Evolutionary conservation across 2,888 invertebrate genomes (phyloP), one percentile per base, ranked within the genome.

Genomic region (Crossocerus cetratus): DNA sequence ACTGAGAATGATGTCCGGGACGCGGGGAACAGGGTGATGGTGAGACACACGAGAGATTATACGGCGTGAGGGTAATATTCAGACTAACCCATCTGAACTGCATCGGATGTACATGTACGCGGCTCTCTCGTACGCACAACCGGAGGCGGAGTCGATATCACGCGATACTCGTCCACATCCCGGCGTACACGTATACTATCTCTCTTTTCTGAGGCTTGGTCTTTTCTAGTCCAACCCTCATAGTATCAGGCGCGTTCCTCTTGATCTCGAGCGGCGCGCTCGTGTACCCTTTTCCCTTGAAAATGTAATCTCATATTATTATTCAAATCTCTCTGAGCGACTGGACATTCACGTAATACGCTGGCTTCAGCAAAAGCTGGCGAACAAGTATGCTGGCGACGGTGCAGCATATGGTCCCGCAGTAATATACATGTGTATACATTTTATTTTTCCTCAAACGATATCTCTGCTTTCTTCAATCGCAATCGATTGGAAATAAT

Each of bases 91-190:
- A 80, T 77, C 64, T 80, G 82, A 80, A 81, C 80, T 69, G 80
- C 75, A 64, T 77, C 72, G 77, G 49, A 49, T 49, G 49, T 49
- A 49, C 32, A 32, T 11, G 49, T 49, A 49, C 16, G 14, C 49
- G 8, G 32, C 32, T 32, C 32, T 32, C 49, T 49, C n/a, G 49
- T 57, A 66, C 73, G 68, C 64, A 72, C 66, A 69, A 81, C 82
- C 81, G 81, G 82, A 82, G 82, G 83, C 83, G 82, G 83, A 83
- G 83, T 81, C 81, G 82, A 81, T 83, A 80, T 83, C 82, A 74
- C 80, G 81, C 83, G 83, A 82, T 83, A 81, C 73, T 83, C 73
- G 67, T 63, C 66, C 76, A 68, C 65, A 73, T 77, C 77, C 65
- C 65, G 69, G 74, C 63, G 11, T 11, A 32, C 81, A 82, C 81